Base-by-base conservation (phyloP, 2,797 vertebrate genomes). In the Phoeniculus purpureus region DNA sequence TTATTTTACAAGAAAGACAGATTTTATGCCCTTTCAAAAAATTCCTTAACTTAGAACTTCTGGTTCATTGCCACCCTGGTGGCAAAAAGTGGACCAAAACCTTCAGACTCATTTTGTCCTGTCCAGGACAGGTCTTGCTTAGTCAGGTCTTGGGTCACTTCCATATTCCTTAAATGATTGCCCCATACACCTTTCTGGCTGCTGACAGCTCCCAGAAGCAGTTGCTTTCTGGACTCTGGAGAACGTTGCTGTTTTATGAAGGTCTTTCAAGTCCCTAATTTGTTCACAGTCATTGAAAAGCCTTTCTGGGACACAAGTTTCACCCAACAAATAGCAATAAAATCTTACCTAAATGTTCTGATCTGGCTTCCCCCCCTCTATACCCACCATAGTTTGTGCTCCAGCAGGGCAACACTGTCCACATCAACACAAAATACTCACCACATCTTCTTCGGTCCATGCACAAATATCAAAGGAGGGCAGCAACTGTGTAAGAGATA, bases 361-460 rank as follows among this genome's bases (percentile, higher is more conserved):
- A 58, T 65, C 16, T 0, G 0, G 32, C 27, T 64, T 59, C 32
- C 70, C 80, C 72, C 81, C 89, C 92, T 55, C 55, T 1, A 0
- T 3, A 6, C 51, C 65, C 61, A 16, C 31, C 19, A 9, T 4
- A 20, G 68, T 51, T 72, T 43, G 51, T 43, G 50, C 54, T 94
- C 70, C 81, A 64, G 51, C 65, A 81, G 45, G 26, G 5, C 31
- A 5, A 45, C 1, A 3, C 6, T 21, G 72, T 62, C 43, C 55
- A 47, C 50, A 9, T 86, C 65, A 93, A 87, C 81, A 87, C 68
- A 91, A 70, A 85, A 91, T 83, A 97, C 99, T 98, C 97, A 99
- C 99, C 99, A 99, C 99, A 80, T 99, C 98, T 72, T 99, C 99
- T 96, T 99, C 99, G 2, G 98, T 99, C 99, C 99, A 99, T 6